Conservation (phyloP, 2,888 invertebrate genomes). For the Adelphocoris suturalis region DNA sequence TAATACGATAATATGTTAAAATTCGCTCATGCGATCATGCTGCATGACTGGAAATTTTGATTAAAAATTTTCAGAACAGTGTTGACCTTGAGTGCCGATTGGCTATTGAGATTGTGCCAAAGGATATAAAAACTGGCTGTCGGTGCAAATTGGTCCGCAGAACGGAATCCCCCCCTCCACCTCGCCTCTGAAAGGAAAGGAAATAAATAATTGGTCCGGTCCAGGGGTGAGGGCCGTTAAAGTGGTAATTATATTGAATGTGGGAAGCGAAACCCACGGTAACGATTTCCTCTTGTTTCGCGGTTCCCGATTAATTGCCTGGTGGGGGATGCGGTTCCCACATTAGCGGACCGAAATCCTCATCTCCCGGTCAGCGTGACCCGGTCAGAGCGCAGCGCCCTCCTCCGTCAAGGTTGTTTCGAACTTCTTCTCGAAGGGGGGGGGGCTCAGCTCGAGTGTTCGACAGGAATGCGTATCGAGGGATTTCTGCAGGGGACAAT, state of each 20-base stretch:
- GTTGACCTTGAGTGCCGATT: no score
- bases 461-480: no score
- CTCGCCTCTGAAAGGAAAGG: neutral
- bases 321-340: constrained; percentile 19
- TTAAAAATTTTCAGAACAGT: no score
- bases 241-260: constrained; percentile 26
- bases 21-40: no score
- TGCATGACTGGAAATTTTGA: no score
- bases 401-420: neutral
- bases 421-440: no score
- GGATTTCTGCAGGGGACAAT: no score
- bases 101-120: no score
- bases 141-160: neutral
- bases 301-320: constrained; percentile 29
- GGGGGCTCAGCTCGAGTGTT: no score
- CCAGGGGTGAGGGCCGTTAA: neutral
- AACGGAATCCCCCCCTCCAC: neutral
- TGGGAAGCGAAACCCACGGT: neutral
- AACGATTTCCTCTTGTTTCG: constrained; percentile 32
- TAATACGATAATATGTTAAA: no score
- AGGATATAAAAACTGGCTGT: no score
- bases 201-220: neutral
- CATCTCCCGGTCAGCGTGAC: constrained; percentile 5
- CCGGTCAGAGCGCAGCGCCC: constrained; percentile 11
- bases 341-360: constrained; percentile 39